A percentile compares a stretch with the other conserved stretches of the same genome.
These are phyloP conservation scores for Montipora capricornis DNA, from an alignment of 64 coral and sea anemone species.

Conservation along the genomic window DNA sequence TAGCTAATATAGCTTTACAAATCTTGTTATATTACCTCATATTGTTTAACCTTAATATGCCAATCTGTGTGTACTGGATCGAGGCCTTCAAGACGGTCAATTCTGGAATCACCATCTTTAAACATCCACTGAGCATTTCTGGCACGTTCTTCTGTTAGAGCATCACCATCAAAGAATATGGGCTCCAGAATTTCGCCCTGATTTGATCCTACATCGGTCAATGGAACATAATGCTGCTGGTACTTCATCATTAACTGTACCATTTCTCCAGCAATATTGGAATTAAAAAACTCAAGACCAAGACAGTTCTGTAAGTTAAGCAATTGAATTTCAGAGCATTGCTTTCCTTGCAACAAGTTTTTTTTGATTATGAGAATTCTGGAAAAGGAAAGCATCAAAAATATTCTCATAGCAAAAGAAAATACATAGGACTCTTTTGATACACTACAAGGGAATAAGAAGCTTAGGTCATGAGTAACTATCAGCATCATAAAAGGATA, in stretches of 20 bases:
- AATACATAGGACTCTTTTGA: too few relatives aligned
- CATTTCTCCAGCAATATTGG: constrained; percentile 62
- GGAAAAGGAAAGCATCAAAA: too few relatives aligned
- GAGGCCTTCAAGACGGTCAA: constrained; percentile 40
- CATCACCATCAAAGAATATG: constrained; percentile 65
- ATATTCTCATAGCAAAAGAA: too few relatives aligned
- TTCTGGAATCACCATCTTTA: constrained; percentile 52
- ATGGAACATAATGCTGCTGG: constrained; percentile 26
- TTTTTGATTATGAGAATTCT: too few relatives aligned
- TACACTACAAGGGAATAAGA: too few relatives aligned
- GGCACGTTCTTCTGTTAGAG: constrained; percentile 56
- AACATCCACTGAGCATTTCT: constrained; percentile 65
- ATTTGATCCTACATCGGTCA: not conserved
- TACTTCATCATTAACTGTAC: constrained; percentile 40
- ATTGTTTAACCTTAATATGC: constrained; percentile 54
- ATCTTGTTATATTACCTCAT: constrained; percentile 17
- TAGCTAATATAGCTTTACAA: not conserved
- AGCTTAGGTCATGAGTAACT: too few relatives aligned
- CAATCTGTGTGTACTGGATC: constrained; percentile 52
- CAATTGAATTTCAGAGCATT: not conserved
- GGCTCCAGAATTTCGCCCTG: constrained; percentile 5
- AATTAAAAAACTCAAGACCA: constrained; percentile 55
- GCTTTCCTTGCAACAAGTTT: too few relatives aligned
- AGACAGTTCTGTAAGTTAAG: constrained; percentile 55
- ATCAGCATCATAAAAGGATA: too few relatives aligned